phyloP scores from a whole-genome alignment of 2,888 invertebrate species.

The Pherbina coryleti region DNA sequence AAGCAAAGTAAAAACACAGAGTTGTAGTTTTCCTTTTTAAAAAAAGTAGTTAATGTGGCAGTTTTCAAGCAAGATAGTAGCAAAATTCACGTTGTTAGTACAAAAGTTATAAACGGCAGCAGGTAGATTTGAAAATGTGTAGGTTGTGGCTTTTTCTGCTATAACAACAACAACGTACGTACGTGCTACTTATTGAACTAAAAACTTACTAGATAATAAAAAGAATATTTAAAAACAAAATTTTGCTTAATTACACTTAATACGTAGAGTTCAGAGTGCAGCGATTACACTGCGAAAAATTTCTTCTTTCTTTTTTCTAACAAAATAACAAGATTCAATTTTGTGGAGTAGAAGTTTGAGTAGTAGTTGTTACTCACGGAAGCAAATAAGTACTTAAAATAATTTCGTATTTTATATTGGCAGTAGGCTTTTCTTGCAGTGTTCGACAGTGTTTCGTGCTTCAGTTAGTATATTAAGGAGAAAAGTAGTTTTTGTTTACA shows the following conservation, averaged over 20 bases:
- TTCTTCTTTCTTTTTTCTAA: neutral
- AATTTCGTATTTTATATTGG: neutral
- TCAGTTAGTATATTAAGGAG: neutral
- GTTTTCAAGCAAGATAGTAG: neutral
- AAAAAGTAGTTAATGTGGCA: neutral
- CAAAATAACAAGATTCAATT: neutral
- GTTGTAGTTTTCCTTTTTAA: neutral
- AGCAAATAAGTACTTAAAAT: neutral
- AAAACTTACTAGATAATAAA: neutral
- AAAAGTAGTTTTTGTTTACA: neutral
- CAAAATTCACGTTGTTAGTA: neutral
- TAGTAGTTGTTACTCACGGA: neutral
- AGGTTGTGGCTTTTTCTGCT: neutral
- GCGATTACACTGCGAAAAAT: neutral
- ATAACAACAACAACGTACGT: conserved; percentile 7
- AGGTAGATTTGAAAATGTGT: neutral
- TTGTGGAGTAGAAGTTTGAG: neutral
- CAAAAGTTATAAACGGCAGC: neutral
- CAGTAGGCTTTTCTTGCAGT: neutral
- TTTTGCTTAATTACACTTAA: conserved; percentile 27
- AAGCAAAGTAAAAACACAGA: neutral
- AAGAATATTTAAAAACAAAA: conserved; percentile 3
- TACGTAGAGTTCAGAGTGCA: neutral
- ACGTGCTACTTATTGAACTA: conserved; percentile 8
- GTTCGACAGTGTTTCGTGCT: neutral